Evolutionary conservation across 2,888 invertebrate genomes (phyloP), one percentile per base, ranked within the genome.

Genomic region (Candidula unifasciata): DNA sequence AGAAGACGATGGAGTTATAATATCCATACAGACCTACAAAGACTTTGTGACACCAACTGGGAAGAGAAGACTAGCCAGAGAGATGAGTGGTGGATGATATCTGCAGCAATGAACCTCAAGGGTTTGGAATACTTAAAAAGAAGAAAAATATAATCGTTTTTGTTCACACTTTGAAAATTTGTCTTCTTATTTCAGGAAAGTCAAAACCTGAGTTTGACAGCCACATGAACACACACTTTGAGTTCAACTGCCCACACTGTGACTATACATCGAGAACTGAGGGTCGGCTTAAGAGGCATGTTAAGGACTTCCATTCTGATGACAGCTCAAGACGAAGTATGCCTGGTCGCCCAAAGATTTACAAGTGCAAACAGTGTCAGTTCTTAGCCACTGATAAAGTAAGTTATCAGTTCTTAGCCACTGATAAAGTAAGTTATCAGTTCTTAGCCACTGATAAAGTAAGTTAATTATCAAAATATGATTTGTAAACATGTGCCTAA

Each of bases 311-410:
- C 83, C 95, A 95, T 89, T 91, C 93, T 10, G 91, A 91, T 73
- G 91, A 92, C 37, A 92, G 93, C 86, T 88, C 91, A 33, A 89
- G 90, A 33, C 88, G 92, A 79, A 88, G 86, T 79, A 86, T 87
- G 76, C 89, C 91, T 37, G 91, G 93, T 30, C 85, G 94, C 89
- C 93, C 94, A 64, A 98, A 98, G 94, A 96, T 96, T 0, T 97
- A 97, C 94, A 96, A 96, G 91, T 99, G 99, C 94, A 98, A 98
- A 92, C 97, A 97, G 89, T 99, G 99, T 93, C 96, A 96, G 81
- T 96, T 96, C 89, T 95, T 96, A 0, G 96, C 97, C 0, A 95
- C 96, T 24, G 97, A 97, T 8, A 99, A 99, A 94, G 93, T 93
- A 86, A 76, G 87, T 30, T n/a, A n/a, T 93, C 96, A 96, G 81